These are phyloP conservation scores for Andricus quercusramuli DNA, from an alignment of 2,888 invertebrate genomes.

Conservation along the genomic window DNA sequence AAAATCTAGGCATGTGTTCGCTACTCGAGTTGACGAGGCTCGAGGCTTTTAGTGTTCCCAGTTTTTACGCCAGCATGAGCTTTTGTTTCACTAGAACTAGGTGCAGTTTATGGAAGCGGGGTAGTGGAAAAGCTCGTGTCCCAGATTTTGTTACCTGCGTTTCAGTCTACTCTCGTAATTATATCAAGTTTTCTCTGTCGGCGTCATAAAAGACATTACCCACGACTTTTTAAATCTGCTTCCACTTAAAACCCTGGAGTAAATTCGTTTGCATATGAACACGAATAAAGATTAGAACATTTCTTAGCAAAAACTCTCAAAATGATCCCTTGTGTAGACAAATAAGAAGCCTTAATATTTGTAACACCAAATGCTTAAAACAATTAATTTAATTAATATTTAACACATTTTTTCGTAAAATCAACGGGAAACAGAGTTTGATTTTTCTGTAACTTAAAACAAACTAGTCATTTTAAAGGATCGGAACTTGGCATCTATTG, in stretches of 20 bases:
- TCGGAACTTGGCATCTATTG: too few relatives aligned
- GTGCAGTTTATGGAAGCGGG: slow-evolving; percentile 38
- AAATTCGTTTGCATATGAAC: background rate
- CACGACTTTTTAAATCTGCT: slow-evolving; percentile 2
- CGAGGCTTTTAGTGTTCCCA: slow-evolving; percentile 65
- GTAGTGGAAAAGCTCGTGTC: slow-evolving; percentile 49
- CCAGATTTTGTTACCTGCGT: slow-evolving; percentile 64
- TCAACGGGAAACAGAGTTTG: too few relatives aligned
- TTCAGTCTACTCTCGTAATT: slow-evolving; percentile 56
- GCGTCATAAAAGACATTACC: slow-evolving; percentile 34
- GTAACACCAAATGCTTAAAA: too few relatives aligned
- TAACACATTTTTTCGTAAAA: too few relatives aligned
- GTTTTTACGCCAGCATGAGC: slow-evolving; percentile 61
- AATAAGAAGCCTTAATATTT: too few relatives aligned
- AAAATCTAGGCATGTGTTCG: slow-evolving; percentile 24
- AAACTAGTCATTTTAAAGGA: too few relatives aligned
- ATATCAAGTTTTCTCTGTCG: slow-evolving; percentile 58
- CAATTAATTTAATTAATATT: too few relatives aligned
- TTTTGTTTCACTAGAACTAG: slow-evolving; percentile 52
- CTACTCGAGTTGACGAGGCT: slow-evolving; percentile 42
- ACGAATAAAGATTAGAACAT: background rate
- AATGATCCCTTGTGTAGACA: too few relatives aligned
- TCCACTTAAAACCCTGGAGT: background rate
- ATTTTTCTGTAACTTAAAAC: too few relatives aligned
- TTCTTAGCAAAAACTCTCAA: background rate